These are phyloP conservation scores for Parasteatoda lunata DNA, from an alignment of 2,888 invertebrate genomes.

Conservation along the genomic window DNA sequence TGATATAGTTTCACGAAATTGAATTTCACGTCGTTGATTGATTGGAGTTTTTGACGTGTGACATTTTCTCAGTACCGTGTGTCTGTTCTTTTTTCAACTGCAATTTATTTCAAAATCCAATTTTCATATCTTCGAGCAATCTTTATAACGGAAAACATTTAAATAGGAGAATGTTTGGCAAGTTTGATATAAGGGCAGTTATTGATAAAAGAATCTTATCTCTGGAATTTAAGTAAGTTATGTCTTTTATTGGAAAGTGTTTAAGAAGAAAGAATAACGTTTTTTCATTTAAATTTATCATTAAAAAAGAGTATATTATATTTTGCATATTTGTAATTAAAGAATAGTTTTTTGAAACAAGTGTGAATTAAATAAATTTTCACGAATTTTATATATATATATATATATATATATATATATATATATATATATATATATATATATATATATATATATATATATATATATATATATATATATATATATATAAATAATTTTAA, in stretches of 20 bases:
- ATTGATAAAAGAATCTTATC: too few species aligned
- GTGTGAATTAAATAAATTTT: not conserved
- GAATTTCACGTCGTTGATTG: not conserved
- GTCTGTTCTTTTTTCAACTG: not conserved
- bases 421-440: not conserved
- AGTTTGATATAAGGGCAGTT: too few species aligned
- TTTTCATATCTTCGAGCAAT: not conserved
- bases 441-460: not conserved
- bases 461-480: not conserved
- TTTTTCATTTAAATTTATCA: too few species aligned
- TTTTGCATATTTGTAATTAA: not conserved
- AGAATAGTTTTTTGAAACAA: not conserved
- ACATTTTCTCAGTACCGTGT: not conserved
- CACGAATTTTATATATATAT: not conserved
- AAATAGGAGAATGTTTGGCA: too few species aligned
- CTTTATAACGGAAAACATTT: not conserved
- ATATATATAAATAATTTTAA: not conserved
- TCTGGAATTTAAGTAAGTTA: too few species aligned
- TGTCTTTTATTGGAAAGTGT: too few species aligned
- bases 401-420: too few species aligned
- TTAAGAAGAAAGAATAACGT: too few species aligned
- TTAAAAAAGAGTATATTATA: not conserved
- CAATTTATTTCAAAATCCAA: not conserved
- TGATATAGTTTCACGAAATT: not conserved
- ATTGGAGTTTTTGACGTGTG: slow-evolving; percentile 2